phyloP scores from a whole-genome alignment of 2,113 vertebrate species.

The Platichthys stellatus region DNA sequence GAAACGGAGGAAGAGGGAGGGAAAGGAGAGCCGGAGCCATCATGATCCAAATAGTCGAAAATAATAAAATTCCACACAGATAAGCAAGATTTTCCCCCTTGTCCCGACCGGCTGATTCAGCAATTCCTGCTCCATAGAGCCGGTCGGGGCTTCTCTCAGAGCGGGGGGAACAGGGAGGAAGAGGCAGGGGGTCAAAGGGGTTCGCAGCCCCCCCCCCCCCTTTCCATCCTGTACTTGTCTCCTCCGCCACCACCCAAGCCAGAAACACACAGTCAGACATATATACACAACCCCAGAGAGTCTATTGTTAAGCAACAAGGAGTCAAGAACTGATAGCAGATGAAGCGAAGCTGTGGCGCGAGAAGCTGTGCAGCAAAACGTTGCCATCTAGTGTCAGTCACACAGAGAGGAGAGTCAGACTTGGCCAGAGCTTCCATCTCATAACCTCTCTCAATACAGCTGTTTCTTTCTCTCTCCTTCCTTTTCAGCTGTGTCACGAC shows the following conservation, averaged over 20 bases:
- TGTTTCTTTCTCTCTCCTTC: conserved; percentile 23
- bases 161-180: conserved; percentile 11
- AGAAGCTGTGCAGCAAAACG: conserved; percentile 76
- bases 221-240: conserved; percentile 26
- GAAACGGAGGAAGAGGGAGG: conserved; percentile 68
- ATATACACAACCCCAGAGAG: conserved; percentile 40
- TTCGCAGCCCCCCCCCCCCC: conserved; percentile 10
- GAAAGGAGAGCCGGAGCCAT: conserved; percentile 46
- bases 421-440: conserved; percentile 33
- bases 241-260: conserved; percentile 22
- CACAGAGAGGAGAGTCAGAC: conserved; percentile 45
- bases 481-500: conserved; percentile 59
- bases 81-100: conserved; percentile 73
- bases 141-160: conserved; percentile 15
- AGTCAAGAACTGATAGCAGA: conserved; percentile 63
- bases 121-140: conserved; percentile 51
- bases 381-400: conserved; percentile 85
- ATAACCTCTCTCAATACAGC: conserved; percentile 49
- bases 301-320: conserved; percentile 68
- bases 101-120: conserved; percentile 61
- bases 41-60: conserved; percentile 71
- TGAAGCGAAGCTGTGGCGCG: background rate
- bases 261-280: conserved; percentile 40
- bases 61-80: conserved; percentile 78
- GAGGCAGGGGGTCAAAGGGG: conserved; percentile 4